Base-by-base conservation (phyloP, 1,140 invertebrate species). In the Cyclargus thomasi region DNA sequence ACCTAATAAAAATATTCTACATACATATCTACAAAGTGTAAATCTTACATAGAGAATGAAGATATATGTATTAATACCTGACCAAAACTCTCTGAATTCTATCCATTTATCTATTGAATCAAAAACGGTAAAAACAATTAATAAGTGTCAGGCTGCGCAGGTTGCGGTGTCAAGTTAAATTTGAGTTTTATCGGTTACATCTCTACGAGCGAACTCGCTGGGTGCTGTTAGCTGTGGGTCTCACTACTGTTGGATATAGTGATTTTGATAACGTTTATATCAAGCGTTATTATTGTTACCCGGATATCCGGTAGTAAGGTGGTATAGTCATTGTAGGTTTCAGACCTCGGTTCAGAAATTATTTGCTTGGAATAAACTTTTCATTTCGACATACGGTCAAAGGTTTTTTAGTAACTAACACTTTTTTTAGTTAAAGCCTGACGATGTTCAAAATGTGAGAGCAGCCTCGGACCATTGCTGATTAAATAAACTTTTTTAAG, bases 91-190 rank as follows among this genome's bases (percentile, higher is more conserved):
- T 47, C 39, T 11, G 14, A 47, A 16, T 47, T 14, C 10, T 47
- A 3, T 47, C 39, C 10, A 47, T 47, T 47, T 47, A 47, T 47
- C 39, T 47, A 47, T 47, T 47, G 39, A 47, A 47, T 47, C 39
- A 47, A 47, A 47, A 47, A 47, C 39, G 39, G 39, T 47, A 47
- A 47, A 47, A 47, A 47, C 39, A 47, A 47, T 47, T 47, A 47
- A 47, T 47, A 47, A 14, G 39, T 47, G 39, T 47, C 39, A 47
- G 14, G 39, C 39, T 16, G 39, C 39, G 39, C 39, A 47, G 39
- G 39, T 47, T 47, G 6, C 14, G 39, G 39, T 47, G 39, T 47
- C 39, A 47, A 47, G 39, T 47, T 47, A 47, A 47, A 47, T 47
- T 47, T 47, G 14, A 47, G 39, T 47, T 47, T 47, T 47, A 47